Conservation (phyloP, 2,888 invertebrate genomes). For the Apomyelois bistriatella region DNA sequence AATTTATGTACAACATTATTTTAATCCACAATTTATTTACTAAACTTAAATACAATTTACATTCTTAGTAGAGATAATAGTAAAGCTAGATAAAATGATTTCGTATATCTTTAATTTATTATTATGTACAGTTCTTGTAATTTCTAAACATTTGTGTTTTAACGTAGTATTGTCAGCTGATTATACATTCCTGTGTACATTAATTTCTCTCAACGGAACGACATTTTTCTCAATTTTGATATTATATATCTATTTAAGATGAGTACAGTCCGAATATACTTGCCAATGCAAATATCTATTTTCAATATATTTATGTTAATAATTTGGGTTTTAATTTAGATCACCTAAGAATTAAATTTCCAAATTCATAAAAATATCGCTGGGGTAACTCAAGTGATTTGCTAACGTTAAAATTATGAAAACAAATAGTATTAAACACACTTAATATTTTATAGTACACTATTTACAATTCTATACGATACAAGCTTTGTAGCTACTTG, state of each 20-base stretch:
- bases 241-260: conserved; percentile 35
- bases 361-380: conserved; percentile 20
- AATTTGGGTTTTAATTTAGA: conserved; percentile 1
- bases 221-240: conserved; percentile 32
- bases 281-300: conserved; percentile 24
- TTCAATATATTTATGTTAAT: conserved; percentile 9
- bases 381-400: conserved; percentile 27
- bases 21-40: conserved; percentile 41
- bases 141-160: conserved; percentile 63
- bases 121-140: conserved; percentile 47
- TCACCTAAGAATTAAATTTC: conserved; percentile 14
- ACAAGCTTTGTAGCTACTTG: conserved; percentile 66
- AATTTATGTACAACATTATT: conserved; percentile 59
- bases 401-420: conserved; percentile 28
- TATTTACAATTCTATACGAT: conserved; percentile 70
- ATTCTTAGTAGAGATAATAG: conserved; percentile 46
- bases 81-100: conserved; percentile 68
- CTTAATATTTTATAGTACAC: conserved; percentile 51
- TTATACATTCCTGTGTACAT: conserved; percentile 65
- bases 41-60: conserved; percentile 66
- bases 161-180: conserved; percentile 77
- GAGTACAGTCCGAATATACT: conserved; percentile 28
- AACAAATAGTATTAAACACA: conserved; percentile 34
- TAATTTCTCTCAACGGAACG: conserved; percentile 41
- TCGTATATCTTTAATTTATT: conserved; percentile 69